Conservation (phyloP, 2,888 invertebrate species). For the Stenolophus ochropezus region DNA sequence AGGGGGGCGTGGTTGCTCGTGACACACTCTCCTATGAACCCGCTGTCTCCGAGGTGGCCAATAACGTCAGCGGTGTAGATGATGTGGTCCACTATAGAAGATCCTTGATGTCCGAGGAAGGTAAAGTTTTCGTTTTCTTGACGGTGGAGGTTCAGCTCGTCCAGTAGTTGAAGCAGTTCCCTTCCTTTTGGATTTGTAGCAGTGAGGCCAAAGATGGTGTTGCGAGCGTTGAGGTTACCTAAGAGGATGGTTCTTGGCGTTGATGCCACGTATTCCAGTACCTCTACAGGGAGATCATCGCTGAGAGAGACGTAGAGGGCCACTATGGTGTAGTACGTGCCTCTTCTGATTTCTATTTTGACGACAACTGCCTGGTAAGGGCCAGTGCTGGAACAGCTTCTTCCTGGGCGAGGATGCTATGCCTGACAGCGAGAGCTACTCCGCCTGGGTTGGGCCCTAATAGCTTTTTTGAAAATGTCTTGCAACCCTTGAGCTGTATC, state of each 20-base stretch:
- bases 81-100: constrained; percentile 34
- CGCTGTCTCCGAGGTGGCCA: not conserved
- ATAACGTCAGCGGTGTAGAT: not conserved
- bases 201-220: not conserved
- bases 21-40: not conserved
- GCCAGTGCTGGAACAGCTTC: not conserved
- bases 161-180: not conserved
- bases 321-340: not conserved
- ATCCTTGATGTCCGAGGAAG: constrained; percentile 16
- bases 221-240: not conserved
- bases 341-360: not conserved
- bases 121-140: constrained; percentile 17
- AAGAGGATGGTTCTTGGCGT: not conserved
- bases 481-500: no score
- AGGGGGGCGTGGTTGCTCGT: constrained; percentile 25
- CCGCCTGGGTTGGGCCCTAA: no score
- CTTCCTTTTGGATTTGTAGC: not conserved
- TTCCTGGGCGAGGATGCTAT: no score
- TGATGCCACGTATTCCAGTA: no score
- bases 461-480: no score
- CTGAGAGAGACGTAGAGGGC: not conserved
- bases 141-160: not conserved
- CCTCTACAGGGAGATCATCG: no score
- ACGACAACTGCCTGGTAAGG: no score
- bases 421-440: no score